Percentiles rank a stretch among this genome's conserved stretches.
These are phyloP conservation scores for Alethe castanea DNA, from an alignment of 2,113 vertebrate species.

Conservation along the genomic window DNA sequence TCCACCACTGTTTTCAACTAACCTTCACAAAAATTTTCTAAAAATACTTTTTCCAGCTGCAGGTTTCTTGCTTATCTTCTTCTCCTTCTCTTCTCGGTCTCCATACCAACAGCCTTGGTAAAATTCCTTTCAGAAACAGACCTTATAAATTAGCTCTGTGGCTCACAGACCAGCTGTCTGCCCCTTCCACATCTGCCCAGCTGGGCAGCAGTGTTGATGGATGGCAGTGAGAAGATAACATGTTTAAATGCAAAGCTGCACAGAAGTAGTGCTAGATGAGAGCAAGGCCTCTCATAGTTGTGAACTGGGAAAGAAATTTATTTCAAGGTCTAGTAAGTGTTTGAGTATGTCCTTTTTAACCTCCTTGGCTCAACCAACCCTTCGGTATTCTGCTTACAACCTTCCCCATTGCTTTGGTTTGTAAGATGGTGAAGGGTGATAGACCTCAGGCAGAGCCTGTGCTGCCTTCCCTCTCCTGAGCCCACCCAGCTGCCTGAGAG, in stretches of 20 bases:
- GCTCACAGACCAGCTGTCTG: too few relatives aligned
- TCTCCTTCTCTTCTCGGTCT: too few relatives aligned
- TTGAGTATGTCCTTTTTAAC: not conserved
- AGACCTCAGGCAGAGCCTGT: not conserved
- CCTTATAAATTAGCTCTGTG: too few relatives aligned
- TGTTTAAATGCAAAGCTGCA: not conserved
- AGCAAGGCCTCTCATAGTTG: not conserved
- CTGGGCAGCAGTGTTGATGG: not conserved
- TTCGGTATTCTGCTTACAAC: not conserved
- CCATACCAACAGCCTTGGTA: too few relatives aligned
- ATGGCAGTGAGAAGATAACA: not conserved
- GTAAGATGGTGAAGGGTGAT: not conserved
- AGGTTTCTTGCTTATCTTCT: too few relatives aligned
- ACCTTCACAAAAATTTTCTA: too few relatives aligned
- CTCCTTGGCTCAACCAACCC: not conserved
- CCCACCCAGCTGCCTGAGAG: accelerated
- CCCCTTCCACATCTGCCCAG: not conserved
- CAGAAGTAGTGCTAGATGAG: not conserved
- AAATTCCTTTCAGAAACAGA: too few relatives aligned
- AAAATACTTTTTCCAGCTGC: too few relatives aligned
- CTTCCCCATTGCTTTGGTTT: not conserved
- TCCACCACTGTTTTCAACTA: too few relatives aligned
- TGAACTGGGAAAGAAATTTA: not conserved
- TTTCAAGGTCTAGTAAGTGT: not conserved
- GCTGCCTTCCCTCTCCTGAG: not conserved